Conservation (phyloP, 2,797 vertebrate genomes). For the Apogon hyalosoma region DNA sequence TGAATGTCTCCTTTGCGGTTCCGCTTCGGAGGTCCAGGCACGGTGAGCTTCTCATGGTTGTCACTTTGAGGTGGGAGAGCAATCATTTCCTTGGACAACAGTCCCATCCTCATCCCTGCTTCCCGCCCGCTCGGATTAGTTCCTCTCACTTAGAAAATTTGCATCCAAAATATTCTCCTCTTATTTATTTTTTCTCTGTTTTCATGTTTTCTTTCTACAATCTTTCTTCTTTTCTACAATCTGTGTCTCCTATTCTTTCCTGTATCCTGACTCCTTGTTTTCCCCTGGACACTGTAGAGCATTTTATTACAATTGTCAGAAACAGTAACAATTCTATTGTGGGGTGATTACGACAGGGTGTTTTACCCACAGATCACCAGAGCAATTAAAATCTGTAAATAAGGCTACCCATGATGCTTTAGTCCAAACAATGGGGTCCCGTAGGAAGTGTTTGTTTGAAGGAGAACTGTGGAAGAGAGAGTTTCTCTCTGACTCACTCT, state of each 20-base stretch:
- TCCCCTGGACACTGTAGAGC: constrained; percentile 76
- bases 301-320: constrained; percentile 92
- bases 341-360: constrained; percentile 88
- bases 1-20: constrained; percentile 76
- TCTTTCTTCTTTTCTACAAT: constrained; percentile 52
- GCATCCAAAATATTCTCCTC: constrained; percentile 74
- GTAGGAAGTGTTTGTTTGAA: constrained; percentile 84
- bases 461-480: constrained; percentile 78
- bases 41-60: constrained; percentile 83
- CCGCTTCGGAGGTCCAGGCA: constrained; percentile 77
- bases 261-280: constrained; percentile 46
- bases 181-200: constrained; percentile 58
- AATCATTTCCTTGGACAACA: constrained; percentile 80
- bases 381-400: constrained; percentile 96
- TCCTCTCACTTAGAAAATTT: constrained; percentile 78
- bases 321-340: constrained; percentile 87
- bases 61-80: constrained; percentile 82
- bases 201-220: constrained; percentile 9
- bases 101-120: constrained; percentile 77
- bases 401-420: constrained; percentile 86
- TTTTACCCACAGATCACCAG: constrained; percentile 89
- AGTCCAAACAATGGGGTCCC: constrained; percentile 87
- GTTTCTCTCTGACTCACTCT: constrained; percentile 69
- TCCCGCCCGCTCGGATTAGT: constrained; percentile 80
- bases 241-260: constrained; percentile 48